Evolutionary conservation across 2,888 invertebrate species (phyloP).

Genomic region (Sycophila texana): DNA sequence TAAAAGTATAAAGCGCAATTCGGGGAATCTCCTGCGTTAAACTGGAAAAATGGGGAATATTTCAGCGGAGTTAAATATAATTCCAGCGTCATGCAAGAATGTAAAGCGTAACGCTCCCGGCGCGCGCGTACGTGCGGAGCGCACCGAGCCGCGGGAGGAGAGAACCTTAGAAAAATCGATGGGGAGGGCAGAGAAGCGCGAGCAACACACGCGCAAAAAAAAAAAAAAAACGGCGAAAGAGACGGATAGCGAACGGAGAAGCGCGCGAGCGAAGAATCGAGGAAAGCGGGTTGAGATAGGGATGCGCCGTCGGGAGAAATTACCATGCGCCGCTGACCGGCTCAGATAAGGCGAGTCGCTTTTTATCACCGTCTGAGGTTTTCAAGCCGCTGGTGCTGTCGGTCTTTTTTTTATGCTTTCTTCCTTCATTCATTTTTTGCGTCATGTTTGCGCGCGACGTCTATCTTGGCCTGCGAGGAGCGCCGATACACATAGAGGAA

Average conservation of each 20-base stretch:
- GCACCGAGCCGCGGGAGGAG: not conserved
- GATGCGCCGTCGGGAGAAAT: constrained; percentile 20
- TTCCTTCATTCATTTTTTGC: not conserved
- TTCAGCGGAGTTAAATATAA: not conserved
- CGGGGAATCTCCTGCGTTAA: too few species aligned
- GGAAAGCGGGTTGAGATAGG: constrained; percentile 2
- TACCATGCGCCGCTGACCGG: constrained; percentile 28
- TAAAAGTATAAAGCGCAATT: too few species aligned
- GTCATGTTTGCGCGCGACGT: too few species aligned
- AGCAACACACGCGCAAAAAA: not conserved
- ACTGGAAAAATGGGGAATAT: not conserved
- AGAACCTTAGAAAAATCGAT: constrained; percentile 42
- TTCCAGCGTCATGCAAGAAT: constrained; percentile 10
- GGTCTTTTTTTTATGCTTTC: not conserved
- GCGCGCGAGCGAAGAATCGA: not conserved
- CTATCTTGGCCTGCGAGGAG: not conserved
- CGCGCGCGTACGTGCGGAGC: too few species aligned
- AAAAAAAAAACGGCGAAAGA: constrained; percentile 1
- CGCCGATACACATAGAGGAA: not conserved
- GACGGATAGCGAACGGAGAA: not conserved
- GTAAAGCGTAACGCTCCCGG: constrained; percentile 10
- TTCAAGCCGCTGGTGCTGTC: not conserved
- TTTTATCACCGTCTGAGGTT: not conserved
- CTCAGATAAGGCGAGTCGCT: constrained; percentile 12
- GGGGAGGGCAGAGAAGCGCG: not conserved